Base-by-base conservation (phyloP, 2,888 invertebrate species). In the Ptycholaimellus sp. region DNA sequence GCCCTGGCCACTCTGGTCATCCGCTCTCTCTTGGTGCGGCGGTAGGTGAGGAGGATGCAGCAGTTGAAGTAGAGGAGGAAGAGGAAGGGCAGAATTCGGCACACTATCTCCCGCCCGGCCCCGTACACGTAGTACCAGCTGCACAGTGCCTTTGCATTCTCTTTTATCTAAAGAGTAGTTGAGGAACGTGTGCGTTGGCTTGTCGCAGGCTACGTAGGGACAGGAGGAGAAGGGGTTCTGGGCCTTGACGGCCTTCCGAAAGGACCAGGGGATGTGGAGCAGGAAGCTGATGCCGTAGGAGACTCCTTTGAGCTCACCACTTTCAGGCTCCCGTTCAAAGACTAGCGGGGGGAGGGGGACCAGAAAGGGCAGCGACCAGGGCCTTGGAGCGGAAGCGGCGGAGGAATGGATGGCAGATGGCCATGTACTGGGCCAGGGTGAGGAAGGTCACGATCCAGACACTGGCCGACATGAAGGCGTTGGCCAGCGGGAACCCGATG, bases 371-470 rank as follows among this genome's bases (percentile, higher is more conserved):
- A n/a, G n/a, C n/a, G n/a, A n/a, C n/a, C n/a, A n/a, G n/a, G n/a
- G n/a, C n/a, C n/a, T n/a, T n/a, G n/a, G n/a, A n/a, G n/a, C n/a
- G n/a, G 25, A 39, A 45, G n/a, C 52, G 50, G 37, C 50, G 51
- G 17, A 50, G 45, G 32, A 55, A 54, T 3, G 55, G 55, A 17
- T 44, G 50, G 44, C 63, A 64, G 11, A 65, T 62, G 5, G 65
- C 64, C 43, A 63, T 58, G 49, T 63, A 66, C 23, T 66, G 56
- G 42, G 63, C 63, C 16, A 65, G 54, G 2, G 66, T 66, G 17
- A 66, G 57, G 40, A 62, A 63, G 5, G 65, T 62, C 9, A 66
- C 64, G 39, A 65, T 58, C 54, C 64, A 65, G n/a, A 66, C 64
- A 35, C 59, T 59, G 23, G 62, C 56, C 4, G 63, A 64, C 62